phyloP scores from a whole-genome alignment of 92 coral and sea anemone genomes.

The Zoanthus solanderi region DNA sequence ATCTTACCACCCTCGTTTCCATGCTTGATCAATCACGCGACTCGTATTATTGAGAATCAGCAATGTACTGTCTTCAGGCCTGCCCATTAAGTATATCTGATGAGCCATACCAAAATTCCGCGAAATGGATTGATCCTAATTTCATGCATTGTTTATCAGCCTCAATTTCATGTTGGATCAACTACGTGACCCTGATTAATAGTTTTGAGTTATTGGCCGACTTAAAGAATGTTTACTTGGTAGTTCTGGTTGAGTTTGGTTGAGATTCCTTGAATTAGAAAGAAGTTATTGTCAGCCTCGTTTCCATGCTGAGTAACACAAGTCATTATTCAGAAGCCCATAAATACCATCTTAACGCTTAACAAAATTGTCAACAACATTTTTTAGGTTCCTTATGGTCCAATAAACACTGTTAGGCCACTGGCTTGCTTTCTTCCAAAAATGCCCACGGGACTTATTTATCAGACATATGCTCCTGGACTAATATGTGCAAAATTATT shows the following conservation, averaged over 20 bases:
- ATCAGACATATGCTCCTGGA: conserved; percentile 31
- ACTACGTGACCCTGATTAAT: not conserved
- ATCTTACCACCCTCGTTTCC: conserved; percentile 21
- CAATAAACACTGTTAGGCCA: not conserved
- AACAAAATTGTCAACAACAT: conserved; percentile 43
- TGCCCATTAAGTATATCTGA: too few relatives aligned
- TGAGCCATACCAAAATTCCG: too few relatives aligned
- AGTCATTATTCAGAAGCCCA: conserved; percentile 4
- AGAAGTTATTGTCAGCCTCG: conserved; percentile 20
- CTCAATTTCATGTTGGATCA: not conserved
- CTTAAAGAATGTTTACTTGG: too few relatives aligned
- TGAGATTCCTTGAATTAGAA: not conserved
- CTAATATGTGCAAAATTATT: not conserved
- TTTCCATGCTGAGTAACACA: conserved; percentile 18
- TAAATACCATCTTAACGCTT: conserved; percentile 24
- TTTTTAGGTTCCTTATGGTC: conserved; percentile 25
- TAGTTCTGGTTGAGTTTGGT: not conserved
- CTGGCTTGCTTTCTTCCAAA: conserved; percentile 25
- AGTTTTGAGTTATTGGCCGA: not conserved
- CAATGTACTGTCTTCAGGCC: too few relatives aligned
- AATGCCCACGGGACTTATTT: conserved; percentile 39
- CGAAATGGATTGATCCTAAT: too few relatives aligned
- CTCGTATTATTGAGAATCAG: not conserved
- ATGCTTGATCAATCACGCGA: not conserved
- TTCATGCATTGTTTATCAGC: not conserved